Evolutionary conservation across 2,797 vertebrate species (phyloP), one percentile per base, ranked within the genome.

Genomic region (Hylomyscus alleni): DNA sequence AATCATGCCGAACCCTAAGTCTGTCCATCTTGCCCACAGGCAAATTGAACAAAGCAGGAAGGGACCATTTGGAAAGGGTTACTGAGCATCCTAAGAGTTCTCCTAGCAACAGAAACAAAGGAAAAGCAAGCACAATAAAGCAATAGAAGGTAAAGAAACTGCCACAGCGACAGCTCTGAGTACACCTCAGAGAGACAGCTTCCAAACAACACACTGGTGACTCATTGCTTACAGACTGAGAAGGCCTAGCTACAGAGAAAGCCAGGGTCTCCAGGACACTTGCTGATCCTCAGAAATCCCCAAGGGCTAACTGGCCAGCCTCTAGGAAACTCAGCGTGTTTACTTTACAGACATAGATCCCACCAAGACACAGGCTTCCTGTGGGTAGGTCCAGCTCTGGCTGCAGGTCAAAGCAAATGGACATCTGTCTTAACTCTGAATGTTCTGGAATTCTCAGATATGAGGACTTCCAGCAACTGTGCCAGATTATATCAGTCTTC

Each of bases 401-500:
- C 60, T 13, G 47, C 52, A 82, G 47, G 47, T 2, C 22, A 67
- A 0, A 78, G 75, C 17, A 6, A 0, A 40, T 22, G 2, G 12
- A 52, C 1, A 60, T 47, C 14, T 77, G 58, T 10, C 24, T 31
- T 76, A 85, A 40, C 44, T 20, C 6, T 26, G 69, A 89, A 88
- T 80, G 20, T 62, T 89, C 58, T 34, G 67, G 11, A 60, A 82
- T 60, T 95, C 83, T 72, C 52, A 94, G 92, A 86, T 94, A 50
- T 65, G 77, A 94, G 83, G 56, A 44, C 83, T 26, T 60, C 67
- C 58, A 86, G 95, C 94, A 94, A 83, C n/a, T 56, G 19, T 52
- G 81, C 72, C 93, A 95, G 80, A 8, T 77, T n/a, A 90, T 37
- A 47, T 85, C 54, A 47, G 62, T 89, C 80, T 86, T 60, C 80